These are phyloP conservation scores for Prorops nasuta DNA, from an alignment of 1,140 invertebrate species.

Conservation along the genomic window DNA sequence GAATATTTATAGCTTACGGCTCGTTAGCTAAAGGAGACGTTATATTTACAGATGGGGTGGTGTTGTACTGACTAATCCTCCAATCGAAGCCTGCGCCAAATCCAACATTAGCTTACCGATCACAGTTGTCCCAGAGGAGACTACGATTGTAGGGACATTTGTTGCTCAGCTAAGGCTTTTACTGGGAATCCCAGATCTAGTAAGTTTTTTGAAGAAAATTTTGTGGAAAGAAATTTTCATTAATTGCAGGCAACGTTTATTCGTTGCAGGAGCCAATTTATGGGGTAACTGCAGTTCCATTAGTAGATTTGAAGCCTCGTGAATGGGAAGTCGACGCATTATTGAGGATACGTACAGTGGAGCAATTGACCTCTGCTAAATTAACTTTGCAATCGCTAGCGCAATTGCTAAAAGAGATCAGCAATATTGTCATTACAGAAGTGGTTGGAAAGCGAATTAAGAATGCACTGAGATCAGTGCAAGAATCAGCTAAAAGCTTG, in stretches of 20 bases:
- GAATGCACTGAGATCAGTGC: constrained; percentile 65
- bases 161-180: constrained; percentile 75
- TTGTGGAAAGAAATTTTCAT: not conserved
- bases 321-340: constrained; percentile 80
- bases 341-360: constrained; percentile 69
- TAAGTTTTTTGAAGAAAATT: constrained; percentile 39
- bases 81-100: constrained; percentile 56
- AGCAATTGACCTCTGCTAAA: constrained; percentile 78
- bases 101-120: constrained; percentile 33
- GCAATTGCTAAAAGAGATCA: constrained; percentile 84
- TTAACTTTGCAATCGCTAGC: constrained; percentile 84
- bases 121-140: constrained; percentile 57
- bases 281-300: constrained; percentile 47
- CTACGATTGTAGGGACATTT: constrained; percentile 73
- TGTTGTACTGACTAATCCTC: constrained; percentile 73
- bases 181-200: constrained; percentile 71
- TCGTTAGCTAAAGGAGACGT: too few species aligned
- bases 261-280: constrained; percentile 28
- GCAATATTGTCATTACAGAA: constrained; percentile 93
- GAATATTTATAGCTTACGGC: too few species aligned
- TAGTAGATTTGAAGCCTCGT: constrained; percentile 57
- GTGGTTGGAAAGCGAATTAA: constrained; percentile 78
- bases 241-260: too few species aligned
- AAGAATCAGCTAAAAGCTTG: constrained; percentile 59
- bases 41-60: constrained; percentile 76